phyloP scores from a whole-genome alignment of 2,797 vertebrate species.

The Chlorospingus semifuscus region DNA sequence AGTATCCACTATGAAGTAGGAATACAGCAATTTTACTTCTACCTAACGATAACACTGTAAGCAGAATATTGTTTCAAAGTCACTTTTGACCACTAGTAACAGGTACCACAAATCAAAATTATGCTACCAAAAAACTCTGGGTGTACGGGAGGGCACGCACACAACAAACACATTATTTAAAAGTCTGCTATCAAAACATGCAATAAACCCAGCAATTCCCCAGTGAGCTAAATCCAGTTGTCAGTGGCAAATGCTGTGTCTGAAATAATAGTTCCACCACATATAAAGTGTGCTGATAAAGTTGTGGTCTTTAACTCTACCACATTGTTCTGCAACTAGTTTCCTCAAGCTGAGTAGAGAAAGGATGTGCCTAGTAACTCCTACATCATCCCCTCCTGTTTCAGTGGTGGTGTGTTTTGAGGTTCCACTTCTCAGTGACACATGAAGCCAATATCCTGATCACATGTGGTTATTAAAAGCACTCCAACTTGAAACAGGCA shows the following conservation, averaged over 20 bases:
- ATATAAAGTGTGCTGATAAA: background rate
- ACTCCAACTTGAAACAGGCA: background rate
- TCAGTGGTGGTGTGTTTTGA: background rate
- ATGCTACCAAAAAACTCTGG: background rate
- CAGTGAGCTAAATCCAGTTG: background rate
- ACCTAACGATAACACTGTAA: background rate
- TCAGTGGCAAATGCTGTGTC: background rate
- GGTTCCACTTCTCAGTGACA: background rate
- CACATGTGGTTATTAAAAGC: background rate
- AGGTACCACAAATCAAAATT: background rate
- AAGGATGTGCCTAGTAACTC: background rate
- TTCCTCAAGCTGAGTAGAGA: background rate
- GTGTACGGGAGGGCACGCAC: background rate
- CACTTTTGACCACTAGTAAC: background rate
- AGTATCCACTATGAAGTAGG: background rate
- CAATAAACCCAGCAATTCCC: background rate
- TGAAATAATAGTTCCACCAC: background rate
- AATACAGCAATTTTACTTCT: background rate
- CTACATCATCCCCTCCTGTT: background rate
- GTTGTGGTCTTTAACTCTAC: background rate
- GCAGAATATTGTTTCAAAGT: background rate
- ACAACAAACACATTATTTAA: background rate
- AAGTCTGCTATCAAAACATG: background rate
- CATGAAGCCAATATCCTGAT: background rate
- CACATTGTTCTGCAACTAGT: background rate